Base-by-base conservation (phyloP, 2,797 vertebrate species). In the Nothura maculosa region DNA sequence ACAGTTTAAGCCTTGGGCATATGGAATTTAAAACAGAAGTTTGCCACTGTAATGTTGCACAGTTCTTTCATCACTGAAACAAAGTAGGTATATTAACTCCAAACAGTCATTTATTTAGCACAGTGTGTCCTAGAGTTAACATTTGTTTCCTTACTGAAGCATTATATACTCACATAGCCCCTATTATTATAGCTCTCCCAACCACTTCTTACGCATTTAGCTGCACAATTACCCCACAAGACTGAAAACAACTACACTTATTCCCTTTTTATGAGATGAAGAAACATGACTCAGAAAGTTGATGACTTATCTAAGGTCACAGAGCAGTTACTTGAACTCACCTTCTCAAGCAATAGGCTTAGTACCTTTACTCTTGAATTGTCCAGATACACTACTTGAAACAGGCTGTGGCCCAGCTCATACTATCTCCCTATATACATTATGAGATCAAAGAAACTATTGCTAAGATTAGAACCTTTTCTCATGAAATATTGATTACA, bases 1-100 rank as follows among this genome's bases (percentile, higher is more conserved):
- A 92, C 62, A 83, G 76, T 81, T 92, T 87, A 94, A 94, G 30
- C 58, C 63, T 72, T 73, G n/a, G 38, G n/a, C 89, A 83, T 20
- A 45, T 9, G 25, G 62, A 93, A 87, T 90, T 93, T 90, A 90
- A 90, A 94, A 58, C 61, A 87, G 64, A 93, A 78, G 73, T 82
- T 91, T 0, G 1, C 63, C 42, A 52, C 43, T 83, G 9, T 81
- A 85, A 63, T n/a, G 30, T 69, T 77, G 30, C 38, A 72, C 42
- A 66, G 66, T 73, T 86, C 48, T 93, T 85, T 75, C 66, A 69
- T 25, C 36, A n/a, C 45, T 63, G 50, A 89, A 90, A 76, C 42
- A 70, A 70, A 83, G 47, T 74, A 62, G 84, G 54, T 85, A 90
- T 90, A 83, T 94, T 94, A 92, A 89, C 50, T 81, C 66, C 66